Evolutionary conservation across 2,888 invertebrate species (phyloP), one percentile per base, ranked within the genome.

Genomic region (Cordilura impudica): DNA sequence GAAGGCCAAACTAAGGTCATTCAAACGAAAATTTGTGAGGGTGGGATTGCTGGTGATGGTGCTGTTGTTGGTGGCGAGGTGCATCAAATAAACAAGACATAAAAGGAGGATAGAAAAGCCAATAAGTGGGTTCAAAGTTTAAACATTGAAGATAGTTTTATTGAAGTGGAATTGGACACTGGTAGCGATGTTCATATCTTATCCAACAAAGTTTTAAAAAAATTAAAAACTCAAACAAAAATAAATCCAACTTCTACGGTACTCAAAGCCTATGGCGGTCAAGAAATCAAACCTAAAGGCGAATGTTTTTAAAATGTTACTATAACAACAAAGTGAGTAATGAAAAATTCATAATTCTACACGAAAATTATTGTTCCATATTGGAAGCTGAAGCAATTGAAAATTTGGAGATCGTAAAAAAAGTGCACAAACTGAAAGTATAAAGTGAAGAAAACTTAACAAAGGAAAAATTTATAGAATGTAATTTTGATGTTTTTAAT

Each of bases 141-240:
- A n/a, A n/a, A n/a, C n/a, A n/a, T n/a, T n/a, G n/a, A n/a, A n/a
- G n/a, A n/a, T n/a, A n/a, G n/a, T n/a, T n/a, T n/a, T n/a, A 19
- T 53, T 53, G 53, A 53, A 53, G 53, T 53, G 23, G 26, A 53
- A 53, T 53, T 53, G 53, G 53, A 53, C 26, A 53, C 26, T 10
- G 18, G 8, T 12, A 19, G 49, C 10, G 18, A 21, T 8, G 53
- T 23, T 6, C 12, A 26, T 53, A 26, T 51, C 29, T 54, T 54
- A 14, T 5, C 4, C 8, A 45, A 43, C 14, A 45, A 61, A 14
- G 10, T 47, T 47, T 29, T 5, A 4, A 10, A 43, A 43, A n/a
- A n/a, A 60, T 60, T n/a, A n/a, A n/a, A n/a, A n/a, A n/a, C n/a
- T n/a, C n/a, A n/a, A n/a, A n/a, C n/a, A n/a, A n/a, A n/a, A n/a